A percentile compares a stretch with the other conserved stretches of the same genome.
Conservation (phyloP, 2,113 vertebrate species). For the Neomonachus schauinslandi region DNA sequence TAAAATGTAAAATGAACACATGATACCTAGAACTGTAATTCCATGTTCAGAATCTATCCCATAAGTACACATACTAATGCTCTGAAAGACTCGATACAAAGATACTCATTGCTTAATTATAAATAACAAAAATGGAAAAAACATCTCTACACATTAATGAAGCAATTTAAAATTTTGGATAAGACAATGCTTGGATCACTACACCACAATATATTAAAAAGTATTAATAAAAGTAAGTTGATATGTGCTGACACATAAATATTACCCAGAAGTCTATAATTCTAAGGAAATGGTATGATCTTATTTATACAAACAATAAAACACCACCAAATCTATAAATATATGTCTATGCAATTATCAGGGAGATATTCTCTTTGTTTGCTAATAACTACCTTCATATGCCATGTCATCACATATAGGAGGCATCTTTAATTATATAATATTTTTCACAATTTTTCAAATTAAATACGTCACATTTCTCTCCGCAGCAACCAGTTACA, state of each 20-base stretch:
- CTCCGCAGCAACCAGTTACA: background rate
- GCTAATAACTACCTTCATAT: background rate
- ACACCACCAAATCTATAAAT: background rate
- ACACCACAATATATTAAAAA: background rate
- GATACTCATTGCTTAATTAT: background rate
- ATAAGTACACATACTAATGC: background rate
- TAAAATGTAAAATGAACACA: background rate
- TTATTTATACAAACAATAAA: background rate
- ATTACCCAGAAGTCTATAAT: background rate
- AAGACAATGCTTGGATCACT: background rate
- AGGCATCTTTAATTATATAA: background rate
- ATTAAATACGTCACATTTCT: background rate
- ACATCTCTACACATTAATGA: background rate
- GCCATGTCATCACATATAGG: background rate
- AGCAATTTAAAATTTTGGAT: background rate
- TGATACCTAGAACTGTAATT: background rate
- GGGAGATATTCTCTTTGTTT: background rate
- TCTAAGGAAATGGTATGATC: background rate
- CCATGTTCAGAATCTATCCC: background rate
- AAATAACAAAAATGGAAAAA: background rate
- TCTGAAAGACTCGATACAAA: background rate
- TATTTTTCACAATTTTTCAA: slow-evolving; percentile 12
- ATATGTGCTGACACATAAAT: background rate
- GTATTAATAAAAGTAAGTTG: background rate
- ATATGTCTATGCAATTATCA: background rate